Base-by-base conservation (phyloP, 2,113 vertebrate species). In the Spizaetus ornatus region DNA sequence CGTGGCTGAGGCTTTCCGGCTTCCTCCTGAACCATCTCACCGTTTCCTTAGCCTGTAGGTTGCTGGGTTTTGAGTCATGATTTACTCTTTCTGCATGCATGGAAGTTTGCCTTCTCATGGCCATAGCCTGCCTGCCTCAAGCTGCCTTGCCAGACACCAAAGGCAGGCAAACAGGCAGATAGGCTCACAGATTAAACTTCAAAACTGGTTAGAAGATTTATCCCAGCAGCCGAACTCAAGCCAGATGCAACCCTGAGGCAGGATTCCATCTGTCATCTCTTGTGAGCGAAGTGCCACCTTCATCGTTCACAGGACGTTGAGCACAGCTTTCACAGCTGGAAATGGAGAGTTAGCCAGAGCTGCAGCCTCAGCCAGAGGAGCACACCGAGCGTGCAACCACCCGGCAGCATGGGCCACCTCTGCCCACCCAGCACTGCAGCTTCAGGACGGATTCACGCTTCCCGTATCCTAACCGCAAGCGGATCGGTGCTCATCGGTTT, bases 301-400 rank as follows among this genome's bases (percentile, higher is more conserved):
- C 38, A 10, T 69, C 48, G 3, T 14, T 42, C 53, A 26, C 34
- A 48, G 27, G 52, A 42, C 12, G n/a, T 0, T 7, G 13, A 88
- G 89, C 29, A 21, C 86, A 58, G 38, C 36, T 82, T 86, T 67
- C 62, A 42, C 56, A 65, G 92, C 63, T 73, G 50, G 36, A 86
- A 52, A 3, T 10, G 16, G 47, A n/a, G 27, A 29, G 42, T 7
- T 16, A 29, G 40, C 42, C 55, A 56, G 58, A 63, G 61, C 56
- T 40, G 70, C 13, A 74, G 55, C 42, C 55, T 31, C 19, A 48
- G 36, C 65, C 50, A 52, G 48, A 65, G 67, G 38, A 76, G 32
- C 36, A 69, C 59, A 67, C 21, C 3, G 1, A 52, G 36, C 0
- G 0, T 25, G 27, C 45, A 52, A 6, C 36, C 31, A 40, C 20